phyloP scores from a whole-genome alignment of 2,888 invertebrate species.

The Lampropteryx suffumata region DNA sequence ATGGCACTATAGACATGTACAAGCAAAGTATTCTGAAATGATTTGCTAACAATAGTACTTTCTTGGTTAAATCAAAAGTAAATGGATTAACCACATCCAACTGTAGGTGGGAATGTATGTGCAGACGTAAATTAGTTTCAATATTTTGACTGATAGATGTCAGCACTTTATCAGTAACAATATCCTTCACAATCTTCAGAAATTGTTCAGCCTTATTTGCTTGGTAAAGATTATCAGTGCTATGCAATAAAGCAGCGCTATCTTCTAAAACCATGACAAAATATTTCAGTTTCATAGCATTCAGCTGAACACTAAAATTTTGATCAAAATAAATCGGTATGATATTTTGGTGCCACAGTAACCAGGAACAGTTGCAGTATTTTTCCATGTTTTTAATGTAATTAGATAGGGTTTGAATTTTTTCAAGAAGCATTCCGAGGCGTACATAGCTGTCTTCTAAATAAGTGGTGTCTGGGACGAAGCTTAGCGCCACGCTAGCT shows the following conservation, averaged over 20 bases:
- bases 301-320: constrained; percentile 85
- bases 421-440: constrained; percentile 84
- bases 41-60: constrained; percentile 82
- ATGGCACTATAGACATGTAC: constrained; percentile 85
- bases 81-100: constrained; percentile 89
- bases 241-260: constrained; percentile 60
- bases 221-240: constrained; percentile 58
- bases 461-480: constrained; percentile 84
- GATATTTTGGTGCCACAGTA: constrained; percentile 91
- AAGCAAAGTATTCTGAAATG: constrained; percentile 80
- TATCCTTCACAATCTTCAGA: constrained; percentile 57
- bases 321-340: constrained; percentile 90
- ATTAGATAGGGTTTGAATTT: constrained; percentile 85
- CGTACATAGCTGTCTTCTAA: constrained; percentile 85
- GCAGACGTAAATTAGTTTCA: constrained; percentile 95
- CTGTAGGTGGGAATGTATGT: constrained; percentile 95
- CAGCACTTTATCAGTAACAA: constrained; percentile 83
- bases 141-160: constrained; percentile 92
- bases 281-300: constrained; percentile 84
- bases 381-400: constrained; percentile 82
- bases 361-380: constrained; percentile 88
- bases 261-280: constrained; percentile 75
- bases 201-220: constrained; percentile 58
- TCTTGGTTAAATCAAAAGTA: constrained; percentile 85
- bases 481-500: constrained; percentile 86